A percentile compares a stretch with the other conserved stretches of the same genome.
These are phyloP conservation scores for Catharus bicknelli DNA, from an alignment of 2,113 vertebrate genomes.

Conservation along the genomic window DNA sequence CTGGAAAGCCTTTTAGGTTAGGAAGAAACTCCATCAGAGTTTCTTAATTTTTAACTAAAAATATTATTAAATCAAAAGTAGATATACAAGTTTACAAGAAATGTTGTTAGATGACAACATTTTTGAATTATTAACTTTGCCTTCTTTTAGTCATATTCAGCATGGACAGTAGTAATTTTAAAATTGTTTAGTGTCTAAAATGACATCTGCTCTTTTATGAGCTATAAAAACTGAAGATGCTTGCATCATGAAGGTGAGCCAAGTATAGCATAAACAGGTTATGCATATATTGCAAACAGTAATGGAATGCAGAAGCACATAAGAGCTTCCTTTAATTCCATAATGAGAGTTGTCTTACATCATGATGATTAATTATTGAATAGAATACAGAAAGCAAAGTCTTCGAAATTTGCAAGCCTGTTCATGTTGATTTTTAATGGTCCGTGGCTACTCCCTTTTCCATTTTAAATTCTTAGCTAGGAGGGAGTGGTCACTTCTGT, in stretches of 20 bases:
- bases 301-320: neutral
- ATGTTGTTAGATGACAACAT: neutral
- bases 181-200: neutral
- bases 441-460: neutral
- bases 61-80: neutral
- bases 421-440: neutral
- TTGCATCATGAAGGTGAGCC: neutral
- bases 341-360: neutral
- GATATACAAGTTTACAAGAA: neutral
- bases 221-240: neutral
- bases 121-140: neutral
- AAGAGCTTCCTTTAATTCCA: neutral
- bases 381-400: neutral
- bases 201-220: neutral
- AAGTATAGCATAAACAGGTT: neutral
- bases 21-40: neutral
- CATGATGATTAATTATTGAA: neutral
- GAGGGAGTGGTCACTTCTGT: neutral
- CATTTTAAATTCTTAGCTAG: neutral
- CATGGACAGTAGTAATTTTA: neutral
- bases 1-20: neutral
- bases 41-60: neutral
- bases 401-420: neutral
- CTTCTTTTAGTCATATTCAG: neutral
- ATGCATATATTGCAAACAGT: neutral